These are phyloP conservation scores for Elysia crispata DNA, from an alignment of 2,888 invertebrate species.

Conservation along the genomic window DNA sequence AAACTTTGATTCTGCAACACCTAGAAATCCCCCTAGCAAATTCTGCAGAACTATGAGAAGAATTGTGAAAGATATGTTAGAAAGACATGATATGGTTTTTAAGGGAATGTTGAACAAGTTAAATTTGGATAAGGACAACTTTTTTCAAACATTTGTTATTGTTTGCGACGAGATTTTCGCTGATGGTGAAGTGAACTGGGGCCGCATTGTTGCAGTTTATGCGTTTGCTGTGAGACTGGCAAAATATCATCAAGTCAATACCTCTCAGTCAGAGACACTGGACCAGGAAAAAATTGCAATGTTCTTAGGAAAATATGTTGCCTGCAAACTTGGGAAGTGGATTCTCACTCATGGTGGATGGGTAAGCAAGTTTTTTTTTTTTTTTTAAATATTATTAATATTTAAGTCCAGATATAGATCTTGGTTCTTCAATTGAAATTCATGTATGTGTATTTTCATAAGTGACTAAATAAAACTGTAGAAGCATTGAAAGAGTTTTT, in stretches of 20 bases:
- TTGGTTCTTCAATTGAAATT: too few relatives aligned
- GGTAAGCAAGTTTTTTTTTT: too few relatives aligned
- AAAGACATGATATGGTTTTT: constrained; percentile 71
- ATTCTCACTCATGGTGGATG: constrained; percentile 74
- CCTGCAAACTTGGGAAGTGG: constrained; percentile 72
- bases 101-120: constrained; percentile 73
- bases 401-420: too few relatives aligned
- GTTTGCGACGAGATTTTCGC: too few relatives aligned
- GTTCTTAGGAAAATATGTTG: constrained; percentile 73
- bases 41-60: constrained; percentile 74
- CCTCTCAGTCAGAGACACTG: neutral
- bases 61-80: constrained; percentile 71
- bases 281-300: constrained; percentile 64
- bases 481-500: too few relatives aligned
- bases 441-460: too few relatives aligned
- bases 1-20: constrained; percentile 56
- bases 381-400: too few relatives aligned
- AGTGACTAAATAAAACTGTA: too few relatives aligned
- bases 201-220: too few relatives aligned
- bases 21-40: constrained; percentile 64
- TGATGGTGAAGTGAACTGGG: too few relatives aligned
- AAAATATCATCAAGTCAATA: neutral
- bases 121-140: constrained; percentile 63
- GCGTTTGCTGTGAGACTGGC: too few relatives aligned
- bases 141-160: constrained; percentile 58